Conservation (phyloP, 2,797 vertebrate species). For the Chlorospingus semifuscus region DNA sequence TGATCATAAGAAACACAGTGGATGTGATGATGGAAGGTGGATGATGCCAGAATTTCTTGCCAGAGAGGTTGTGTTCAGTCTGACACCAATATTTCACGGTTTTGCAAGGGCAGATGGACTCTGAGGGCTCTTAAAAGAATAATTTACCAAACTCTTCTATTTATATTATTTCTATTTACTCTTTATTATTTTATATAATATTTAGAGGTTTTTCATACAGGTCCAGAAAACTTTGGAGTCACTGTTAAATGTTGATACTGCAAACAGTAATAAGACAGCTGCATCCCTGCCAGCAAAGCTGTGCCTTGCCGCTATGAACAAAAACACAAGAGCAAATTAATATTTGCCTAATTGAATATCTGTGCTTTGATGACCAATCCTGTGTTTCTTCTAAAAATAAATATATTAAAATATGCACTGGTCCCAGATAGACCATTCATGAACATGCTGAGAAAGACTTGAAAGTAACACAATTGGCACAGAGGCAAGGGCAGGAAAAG, state of each 20-base stretch:
- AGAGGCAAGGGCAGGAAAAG: neutral
- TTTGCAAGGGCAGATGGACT: neutral
- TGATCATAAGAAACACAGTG: neutral
- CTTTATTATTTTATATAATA: neutral
- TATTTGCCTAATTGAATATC: neutral
- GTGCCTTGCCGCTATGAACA: neutral
- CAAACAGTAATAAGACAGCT: neutral
- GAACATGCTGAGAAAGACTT: neutral
- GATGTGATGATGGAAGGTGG: neutral
- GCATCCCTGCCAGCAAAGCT: neutral
- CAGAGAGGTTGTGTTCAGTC: neutral
- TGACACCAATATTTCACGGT: neutral
- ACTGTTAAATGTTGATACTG: neutral
- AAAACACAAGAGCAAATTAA: neutral
- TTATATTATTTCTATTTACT: neutral
- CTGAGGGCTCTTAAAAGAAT: neutral
- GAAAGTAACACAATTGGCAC: neutral
- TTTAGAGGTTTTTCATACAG: neutral
- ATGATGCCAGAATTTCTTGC: neutral
- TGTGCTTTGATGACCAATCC: neutral
- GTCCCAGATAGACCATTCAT: neutral
- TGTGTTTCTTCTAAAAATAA: neutral
- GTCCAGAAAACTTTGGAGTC: neutral
- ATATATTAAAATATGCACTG: neutral
- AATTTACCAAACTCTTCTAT: neutral